Evolutionary conservation across 2,113 vertebrate species (phyloP), one percentile per base, ranked within the genome.

Genomic region (Notechis scutatus): DNA sequence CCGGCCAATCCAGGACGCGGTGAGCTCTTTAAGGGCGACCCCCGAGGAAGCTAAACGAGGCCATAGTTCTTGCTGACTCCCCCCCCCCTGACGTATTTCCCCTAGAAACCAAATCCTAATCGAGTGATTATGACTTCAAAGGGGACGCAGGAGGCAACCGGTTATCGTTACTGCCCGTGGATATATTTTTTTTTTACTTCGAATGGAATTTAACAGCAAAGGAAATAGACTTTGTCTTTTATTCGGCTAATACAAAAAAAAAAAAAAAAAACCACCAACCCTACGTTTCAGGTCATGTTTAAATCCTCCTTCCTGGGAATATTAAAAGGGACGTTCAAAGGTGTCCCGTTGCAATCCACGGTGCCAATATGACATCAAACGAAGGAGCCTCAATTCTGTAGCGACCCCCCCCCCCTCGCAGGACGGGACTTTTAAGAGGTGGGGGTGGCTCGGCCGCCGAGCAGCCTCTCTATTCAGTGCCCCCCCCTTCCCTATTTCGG

Each of bases 31-130:
- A 10, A 81, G 1, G 74, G 34, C 34, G 74, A 21, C 74, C 74
- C 74, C 7, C 34, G 18, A 42, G 34, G 34, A 81, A 39, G 74
- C 34, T 39, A 39, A 50, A 81, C 5, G 34, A 74, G 69, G 69
- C 69, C 34, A 39, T 1, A 81, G 69, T 39, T 34, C 6, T 81
- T 81, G 34, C 34, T 74, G 34, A 20, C 10, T 0, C 3, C n/a
- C 26, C 57, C 11, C 9, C 10, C 29, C 29, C n/a, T 95, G 95
- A 95, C 97, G 97, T 97, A 96, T 96, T 94, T 97, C 96, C 96
- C 97, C 96, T 97, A 95, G 96, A 96, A 96, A 97, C 96, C 87
- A 92, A 69, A 9, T 92, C 57, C 94, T 93, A 96, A 94, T 95
- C 94, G 91, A 92, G 7, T 0, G 39, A 92, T 1, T n/a, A 92